Percentiles rank a stretch among this genome's conserved stretches.
Conservation (phyloP, 2,797 vertebrate genomes). For the Nyctalus aviator region DNA sequence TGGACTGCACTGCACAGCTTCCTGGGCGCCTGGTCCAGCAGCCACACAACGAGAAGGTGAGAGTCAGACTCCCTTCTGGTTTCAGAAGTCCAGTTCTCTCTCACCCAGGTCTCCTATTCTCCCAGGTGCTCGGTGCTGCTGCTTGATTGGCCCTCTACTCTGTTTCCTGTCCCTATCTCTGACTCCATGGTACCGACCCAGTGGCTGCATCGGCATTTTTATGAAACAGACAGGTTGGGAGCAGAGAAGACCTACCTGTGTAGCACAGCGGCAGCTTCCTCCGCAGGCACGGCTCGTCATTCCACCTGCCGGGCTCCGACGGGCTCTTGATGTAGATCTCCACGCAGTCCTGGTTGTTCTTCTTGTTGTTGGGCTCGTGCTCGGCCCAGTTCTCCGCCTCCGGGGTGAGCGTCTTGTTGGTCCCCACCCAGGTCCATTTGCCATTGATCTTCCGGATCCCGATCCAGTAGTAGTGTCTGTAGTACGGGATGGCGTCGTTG, state of each 20-base stretch:
- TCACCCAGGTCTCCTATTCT: background rate
- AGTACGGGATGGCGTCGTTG: constrained; percentile 81
- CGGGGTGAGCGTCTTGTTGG: constrained; percentile 78
- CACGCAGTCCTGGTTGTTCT: constrained; percentile 88
- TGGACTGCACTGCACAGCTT: background rate
- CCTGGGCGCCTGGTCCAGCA: background rate
- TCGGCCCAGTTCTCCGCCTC: constrained; percentile 88
- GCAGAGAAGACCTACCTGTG: constrained; percentile 82
- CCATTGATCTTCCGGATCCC: constrained; percentile 85
- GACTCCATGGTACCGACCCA: background rate
- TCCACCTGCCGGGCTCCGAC: constrained; percentile 87
- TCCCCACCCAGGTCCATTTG: constrained; percentile 88
- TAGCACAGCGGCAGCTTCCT: constrained; percentile 90
- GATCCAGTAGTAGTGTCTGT: constrained; percentile 89
- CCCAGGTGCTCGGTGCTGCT: background rate
- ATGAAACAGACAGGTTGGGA: fast-evolving
- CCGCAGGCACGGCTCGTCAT: constrained; percentile 88
- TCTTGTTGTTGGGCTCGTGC: constrained; percentile 88
- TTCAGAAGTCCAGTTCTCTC: background rate
- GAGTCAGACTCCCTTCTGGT: background rate
- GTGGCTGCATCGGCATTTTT: fast-evolving
- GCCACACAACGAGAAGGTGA: background rate
- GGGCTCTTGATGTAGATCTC: constrained; percentile 91
- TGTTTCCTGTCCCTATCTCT: background rate
- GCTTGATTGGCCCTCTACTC: too few relatives aligned